Evolutionary conservation across 2,797 vertebrate species (phyloP).

Genomic region (Gambusia yucatana): DNA sequence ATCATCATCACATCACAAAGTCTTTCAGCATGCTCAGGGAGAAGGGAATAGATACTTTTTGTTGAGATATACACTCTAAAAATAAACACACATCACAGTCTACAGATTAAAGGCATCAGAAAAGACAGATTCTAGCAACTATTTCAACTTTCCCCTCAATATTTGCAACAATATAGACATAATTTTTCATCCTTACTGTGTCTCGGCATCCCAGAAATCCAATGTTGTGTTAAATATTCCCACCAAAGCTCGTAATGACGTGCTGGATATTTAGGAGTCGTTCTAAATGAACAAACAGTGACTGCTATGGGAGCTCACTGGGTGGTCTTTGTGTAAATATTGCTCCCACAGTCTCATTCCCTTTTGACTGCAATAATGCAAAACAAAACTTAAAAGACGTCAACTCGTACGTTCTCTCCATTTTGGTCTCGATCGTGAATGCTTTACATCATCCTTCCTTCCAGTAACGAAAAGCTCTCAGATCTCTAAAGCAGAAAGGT

Average conservation of each 20-base stretch:
- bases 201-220: slow-evolving; percentile 15
- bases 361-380: slow-evolving; percentile 50
- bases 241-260: slow-evolving; percentile 33
- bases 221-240: slow-evolving; percentile 23
- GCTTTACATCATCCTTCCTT: slow-evolving; percentile 46
- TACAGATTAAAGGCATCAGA: slow-evolving; percentile 47
- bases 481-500: slow-evolving; percentile 29
- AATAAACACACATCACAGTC: slow-evolving; percentile 63
- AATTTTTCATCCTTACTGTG: background rate
- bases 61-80: slow-evolving; percentile 47
- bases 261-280: slow-evolving; percentile 40
- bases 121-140: background rate
- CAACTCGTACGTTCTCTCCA: slow-evolving; percentile 31
- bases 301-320: slow-evolving; percentile 59
- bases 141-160: slow-evolving; percentile 1
- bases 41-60: slow-evolving; percentile 43
- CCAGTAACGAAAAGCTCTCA: slow-evolving; percentile 54
- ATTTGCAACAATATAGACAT: background rate
- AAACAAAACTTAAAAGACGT: slow-evolving; percentile 47
- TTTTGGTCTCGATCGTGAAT: slow-evolving; percentile 29
- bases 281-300: slow-evolving; percentile 56
- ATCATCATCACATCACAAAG: slow-evolving; percentile 21
- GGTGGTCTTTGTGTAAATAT: slow-evolving; percentile 73
- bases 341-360: slow-evolving; percentile 44
- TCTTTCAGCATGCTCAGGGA: slow-evolving; percentile 52